Percentiles rank a stretch among this genome's conserved stretches.
These are phyloP conservation scores for Strigamia maritima DNA, from an alignment of 2,888 invertebrate species.

Conservation along the genomic window DNA sequence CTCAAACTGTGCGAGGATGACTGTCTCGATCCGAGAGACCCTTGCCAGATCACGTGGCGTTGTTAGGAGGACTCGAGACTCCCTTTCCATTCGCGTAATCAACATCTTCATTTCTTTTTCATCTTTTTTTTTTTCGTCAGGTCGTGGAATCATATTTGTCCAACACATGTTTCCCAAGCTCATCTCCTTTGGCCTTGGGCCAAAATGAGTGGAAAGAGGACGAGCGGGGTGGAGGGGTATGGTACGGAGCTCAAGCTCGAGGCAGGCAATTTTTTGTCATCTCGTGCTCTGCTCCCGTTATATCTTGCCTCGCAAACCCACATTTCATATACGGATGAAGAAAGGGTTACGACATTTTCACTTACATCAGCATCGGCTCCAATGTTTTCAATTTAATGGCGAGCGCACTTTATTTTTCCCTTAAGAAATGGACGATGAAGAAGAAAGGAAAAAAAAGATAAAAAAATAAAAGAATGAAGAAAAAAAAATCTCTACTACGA, in stretches of 20 bases:
- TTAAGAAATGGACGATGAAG: slow-evolving; percentile 3
- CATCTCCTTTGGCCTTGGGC: slow-evolving; percentile 23
- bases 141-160: slow-evolving; percentile 14
- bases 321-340: slow-evolving; percentile 7
- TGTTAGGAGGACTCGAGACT: neutral
- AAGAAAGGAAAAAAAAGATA: neutral
- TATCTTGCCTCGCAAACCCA: slow-evolving; percentile 13
- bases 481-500: slow-evolving; percentile 3
- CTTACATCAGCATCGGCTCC: slow-evolving; percentile 11
- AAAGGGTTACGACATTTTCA: slow-evolving; percentile 23
- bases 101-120: slow-evolving; percentile 23
- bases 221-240: neutral
- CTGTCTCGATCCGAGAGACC: neutral
- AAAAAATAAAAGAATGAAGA: too few relatives aligned
- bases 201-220: slow-evolving; percentile 12
- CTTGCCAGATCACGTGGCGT: neutral
- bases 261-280: slow-evolving; percentile 19
- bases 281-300: slow-evolving; percentile 15
- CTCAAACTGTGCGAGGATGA: neutral
- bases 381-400: slow-evolving; percentile 19
- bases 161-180: slow-evolving; percentile 23
- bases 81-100: neutral
- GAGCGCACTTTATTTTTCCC: slow-evolving; percentile 5
- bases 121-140: slow-evolving; percentile 7
- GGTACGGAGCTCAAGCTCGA: slow-evolving; percentile 10